Evolutionary conservation across 2,113 vertebrate species (phyloP), one percentile per base, ranked within the genome.

Genomic region (Prionailurus viverrinus): DNA sequence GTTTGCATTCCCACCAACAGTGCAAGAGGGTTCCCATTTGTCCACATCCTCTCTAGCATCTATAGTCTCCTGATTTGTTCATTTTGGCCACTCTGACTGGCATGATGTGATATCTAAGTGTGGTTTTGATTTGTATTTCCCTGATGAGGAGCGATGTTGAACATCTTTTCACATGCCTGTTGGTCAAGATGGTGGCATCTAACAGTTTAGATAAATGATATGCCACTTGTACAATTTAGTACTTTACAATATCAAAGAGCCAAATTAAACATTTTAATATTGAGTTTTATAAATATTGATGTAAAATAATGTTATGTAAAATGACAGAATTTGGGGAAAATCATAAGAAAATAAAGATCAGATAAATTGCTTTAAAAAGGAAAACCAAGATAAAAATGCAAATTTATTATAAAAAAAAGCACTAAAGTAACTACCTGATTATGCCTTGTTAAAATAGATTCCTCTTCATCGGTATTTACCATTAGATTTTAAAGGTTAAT

Each of bases 401-500:
- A 74, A 55, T 74, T 71, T 74, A 80, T 78, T 89, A 81, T 85
- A 68, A 83, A 87, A 85, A 79, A 85, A 66, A 79, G 23, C 63
- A 96, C 36, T 81, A 90, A 90, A 63, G 73, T 48, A 91, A 18
- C n/a, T 36, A 89, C 29, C 41, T 78, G 63, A 92, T 53, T 85
- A 71, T 91, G 18, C 48, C 39, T 78, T 95, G 58, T 53, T 91
- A 89, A 93, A n/a, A 97, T 88, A 88, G 65, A 92, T 15, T 89
- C 23, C 68, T 79, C 97, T 96, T 65, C 79, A 89, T 87, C 63
- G 83, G 36, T 86, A 86, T 68, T 93, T 93, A 69, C 45, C 27
- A 84, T 45, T 83, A 71, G 12, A 68, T 89, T 95, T 96, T 92
- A 95, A 97, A 91, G 41, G 68, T 91, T 93, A 79, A 86, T 86